Conservation (phyloP, 2,113 vertebrate species). For the Strigops habroptila region DNA sequence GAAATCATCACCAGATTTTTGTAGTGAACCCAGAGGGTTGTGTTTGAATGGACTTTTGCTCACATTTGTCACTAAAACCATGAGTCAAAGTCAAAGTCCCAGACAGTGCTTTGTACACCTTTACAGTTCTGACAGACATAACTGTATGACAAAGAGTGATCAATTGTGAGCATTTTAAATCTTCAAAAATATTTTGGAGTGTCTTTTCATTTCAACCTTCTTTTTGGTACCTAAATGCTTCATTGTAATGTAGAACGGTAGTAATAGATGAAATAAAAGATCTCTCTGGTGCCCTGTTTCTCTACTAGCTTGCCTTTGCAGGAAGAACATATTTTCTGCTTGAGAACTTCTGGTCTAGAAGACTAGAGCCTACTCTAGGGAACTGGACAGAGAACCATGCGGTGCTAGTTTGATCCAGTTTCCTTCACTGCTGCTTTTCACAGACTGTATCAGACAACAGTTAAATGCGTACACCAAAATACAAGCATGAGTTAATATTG, state of each 20-base stretch:
- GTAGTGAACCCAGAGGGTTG: not conserved
- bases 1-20: not conserved
- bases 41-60: not conserved
- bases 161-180: not conserved
- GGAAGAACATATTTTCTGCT: not conserved
- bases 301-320: not conserved
- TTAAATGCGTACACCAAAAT: not conserved
- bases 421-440: not conserved
- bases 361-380: not conserved
- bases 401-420: not conserved
- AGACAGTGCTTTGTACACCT: not conserved
- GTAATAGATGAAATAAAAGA: not conserved
- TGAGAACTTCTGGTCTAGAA: not conserved
- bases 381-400: not conserved
- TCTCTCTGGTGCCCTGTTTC: not conserved
- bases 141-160: not conserved
- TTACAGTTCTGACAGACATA: not conserved
- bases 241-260: not conserved
- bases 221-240: not conserved
- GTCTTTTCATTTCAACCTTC: not conserved
- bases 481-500: not conserved
- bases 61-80: not conserved
- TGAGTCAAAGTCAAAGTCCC: not conserved
- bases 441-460: not conserved
- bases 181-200: not conserved